Base-by-base conservation (phyloP, 2,113 vertebrate species). In the Bos indicus region DNA sequence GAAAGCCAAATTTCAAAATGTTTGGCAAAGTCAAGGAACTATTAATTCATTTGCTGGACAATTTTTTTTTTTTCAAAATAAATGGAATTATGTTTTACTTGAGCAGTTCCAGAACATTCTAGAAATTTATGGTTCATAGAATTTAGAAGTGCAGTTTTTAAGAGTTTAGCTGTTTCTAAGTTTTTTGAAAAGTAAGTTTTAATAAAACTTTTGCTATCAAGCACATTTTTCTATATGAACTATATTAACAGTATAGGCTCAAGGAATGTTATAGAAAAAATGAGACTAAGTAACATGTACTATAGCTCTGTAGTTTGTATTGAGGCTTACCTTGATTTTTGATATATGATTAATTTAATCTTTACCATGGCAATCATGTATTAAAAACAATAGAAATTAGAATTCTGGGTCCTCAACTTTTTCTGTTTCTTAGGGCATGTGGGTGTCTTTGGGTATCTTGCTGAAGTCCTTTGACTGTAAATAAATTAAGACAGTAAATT, bases 11-110 rank as follows among this genome's bases (percentile, higher is more conserved):
- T 89, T 94, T 94, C 28, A 64, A 93, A 85, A 86, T 91, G 3
- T 94, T 95, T 97, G 43, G 10, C 43, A 94, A 94, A 71, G 60
- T 92, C 10, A 87, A 59, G 23, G 9, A 87, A 40, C 0, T 36
- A 52, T 71, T 88, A 60, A 85, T 88, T 71, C 4, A 84, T 90
- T 90, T 95, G 7, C 17, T 95, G 33, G 36, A 67, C 5, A 93
- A 56, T 92, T 88, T 94, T 87, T 62, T 56, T 92, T 94, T 95
- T 83, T 74, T 33, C 3, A 95, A 85, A 97, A 92, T 90, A 83
- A 26, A n/a, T 86, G 3, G 48, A 90, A 60, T 77, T 87, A 74
- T 74, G 23, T 36, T 82, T 87, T 88, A 43, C 25, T 93, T 56
- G 6, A 94, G 62, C 33, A 85, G 21, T 81, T 67, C 21, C 21